Base-by-base conservation (phyloP, 2,888 invertebrate genomes). In the Trisateles emortualis region DNA sequence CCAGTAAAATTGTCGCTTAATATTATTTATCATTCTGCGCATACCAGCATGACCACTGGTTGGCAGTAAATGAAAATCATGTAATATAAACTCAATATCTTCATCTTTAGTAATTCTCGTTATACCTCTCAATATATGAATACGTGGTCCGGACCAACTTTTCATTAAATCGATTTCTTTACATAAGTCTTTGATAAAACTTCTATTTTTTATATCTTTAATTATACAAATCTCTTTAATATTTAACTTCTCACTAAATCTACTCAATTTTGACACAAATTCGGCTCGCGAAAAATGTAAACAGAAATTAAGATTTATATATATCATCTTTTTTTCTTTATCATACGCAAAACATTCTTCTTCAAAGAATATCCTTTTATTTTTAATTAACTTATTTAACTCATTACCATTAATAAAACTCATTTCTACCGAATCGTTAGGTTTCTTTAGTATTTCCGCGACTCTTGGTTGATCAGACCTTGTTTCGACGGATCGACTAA, bases 21-120 rank as follows among this genome's bases (percentile, higher is more conserved):
- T 68, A 47, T 62, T 68, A 47, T 62, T 64, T 1, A 54, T 30
- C 62, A 61, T 66, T 26, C 63, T 51, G 3, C 51, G 24, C 0
- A 61, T 30, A 2, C 62, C 63, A 26, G 67, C 66, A n/a, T 68
- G 66, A 0, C 66, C 71, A 35, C 64, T 63, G 0, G 64, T 64
- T 0, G 67, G 64, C 5, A 71, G 33, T 17, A 59, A 16, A 36
- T 70, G 70, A 52, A 35, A 69, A 14, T 71, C 70, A 42, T 71
- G 60, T 5, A 70, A 24, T 22, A 72, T 70, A 22, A 61, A 30
- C 24, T 13, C 19, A 17, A 59, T 63, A 6, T 68, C 62, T 0
- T 64, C 43, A 0, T 57, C 36, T 53, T 57, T 42, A 4, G 22
- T 19, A n/a, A 66, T 62, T 60, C 52, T 64, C 32, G 45, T 42